phyloP scores from a whole-genome alignment of 2,797 vertebrate genomes.

The Anas bernieri region DNA sequence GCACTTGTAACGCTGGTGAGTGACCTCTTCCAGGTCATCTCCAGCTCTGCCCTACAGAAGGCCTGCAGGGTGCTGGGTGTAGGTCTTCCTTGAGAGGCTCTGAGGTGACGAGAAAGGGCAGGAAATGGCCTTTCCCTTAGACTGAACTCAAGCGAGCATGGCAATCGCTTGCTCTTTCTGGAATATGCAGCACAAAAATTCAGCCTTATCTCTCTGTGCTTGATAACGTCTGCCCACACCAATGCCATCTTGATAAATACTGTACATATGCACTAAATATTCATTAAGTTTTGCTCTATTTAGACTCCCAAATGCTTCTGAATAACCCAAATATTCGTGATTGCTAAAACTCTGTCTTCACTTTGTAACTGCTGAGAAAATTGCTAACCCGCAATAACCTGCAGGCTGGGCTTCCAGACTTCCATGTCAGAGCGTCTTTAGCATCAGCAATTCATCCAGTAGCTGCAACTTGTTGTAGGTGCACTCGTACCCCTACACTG shows the following conservation, averaged over 20 bases:
- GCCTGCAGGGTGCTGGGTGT: not conserved
- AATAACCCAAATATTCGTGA: not conserved
- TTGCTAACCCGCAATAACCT: not conserved
- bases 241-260: not conserved
- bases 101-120: not conserved
- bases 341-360: not conserved
- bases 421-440: not conserved
- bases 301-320: not conserved
- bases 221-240: not conserved
- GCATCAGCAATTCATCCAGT: not conserved
- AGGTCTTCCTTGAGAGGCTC: not conserved
- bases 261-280: not conserved
- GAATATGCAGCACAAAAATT: not conserved
- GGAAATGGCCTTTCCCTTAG: not conserved
- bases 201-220: not conserved
- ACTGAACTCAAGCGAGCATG: not conserved
- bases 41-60: not conserved
- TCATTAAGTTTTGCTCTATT: not conserved
- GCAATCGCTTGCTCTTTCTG: not conserved
- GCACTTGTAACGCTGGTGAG: rapidly evolving
- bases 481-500: not conserved
- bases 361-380: not conserved
- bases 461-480: not conserved
- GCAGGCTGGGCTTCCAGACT: not conserved
- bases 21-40: not conserved